Conservation (phyloP, 30 jellyfish, hydroid and myxozoan genomes). For the Rhopilema esculentum region DNA sequence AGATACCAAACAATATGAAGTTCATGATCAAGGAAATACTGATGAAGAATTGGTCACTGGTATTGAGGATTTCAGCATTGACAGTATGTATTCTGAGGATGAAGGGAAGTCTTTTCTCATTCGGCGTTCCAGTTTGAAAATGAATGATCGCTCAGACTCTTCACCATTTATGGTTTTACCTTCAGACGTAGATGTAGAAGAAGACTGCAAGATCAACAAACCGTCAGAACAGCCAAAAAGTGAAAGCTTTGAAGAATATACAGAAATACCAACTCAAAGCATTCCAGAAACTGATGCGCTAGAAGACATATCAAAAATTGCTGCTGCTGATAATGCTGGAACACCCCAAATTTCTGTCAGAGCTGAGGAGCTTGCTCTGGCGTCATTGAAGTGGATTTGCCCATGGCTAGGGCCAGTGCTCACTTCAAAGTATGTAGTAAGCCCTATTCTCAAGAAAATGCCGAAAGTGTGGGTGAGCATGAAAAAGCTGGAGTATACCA, state of each 20-base stretch:
- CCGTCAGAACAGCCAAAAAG: conserved; percentile 6
- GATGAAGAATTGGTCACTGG: conserved; percentile 33
- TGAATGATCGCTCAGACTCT: conserved; percentile 28
- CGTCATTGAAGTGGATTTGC: conserved; percentile 74
- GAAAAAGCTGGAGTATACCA: conserved; percentile 24
- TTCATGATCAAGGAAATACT: neutral
- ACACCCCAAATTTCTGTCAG: conserved; percentile 2
- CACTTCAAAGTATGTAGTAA: conserved; percentile 71
- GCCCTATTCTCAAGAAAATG: conserved; percentile 64
- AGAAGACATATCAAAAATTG: conserved; percentile 20
- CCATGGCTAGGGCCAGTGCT: conserved; percentile 97
- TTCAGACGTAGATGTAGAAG: conserved; percentile 51
- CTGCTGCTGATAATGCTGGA: neutral
- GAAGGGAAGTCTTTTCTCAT: conserved; percentile 34
- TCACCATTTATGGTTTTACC: conserved; percentile 71
- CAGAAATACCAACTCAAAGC: conserved; percentile 29
- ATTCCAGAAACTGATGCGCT: conserved; percentile 46
- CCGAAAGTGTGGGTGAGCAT: conserved; percentile 75
- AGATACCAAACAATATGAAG: neutral
- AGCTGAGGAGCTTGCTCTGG: conserved; percentile 54
- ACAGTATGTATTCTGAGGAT: conserved; percentile 66
- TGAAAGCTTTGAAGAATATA: conserved; percentile 1
- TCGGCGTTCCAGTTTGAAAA: conserved; percentile 51
- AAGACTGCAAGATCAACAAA: neutral
- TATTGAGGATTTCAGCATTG: conserved; percentile 42